Conservation (phyloP, 2,888 invertebrate genomes). For the Tanypteryx hageni region DNA sequence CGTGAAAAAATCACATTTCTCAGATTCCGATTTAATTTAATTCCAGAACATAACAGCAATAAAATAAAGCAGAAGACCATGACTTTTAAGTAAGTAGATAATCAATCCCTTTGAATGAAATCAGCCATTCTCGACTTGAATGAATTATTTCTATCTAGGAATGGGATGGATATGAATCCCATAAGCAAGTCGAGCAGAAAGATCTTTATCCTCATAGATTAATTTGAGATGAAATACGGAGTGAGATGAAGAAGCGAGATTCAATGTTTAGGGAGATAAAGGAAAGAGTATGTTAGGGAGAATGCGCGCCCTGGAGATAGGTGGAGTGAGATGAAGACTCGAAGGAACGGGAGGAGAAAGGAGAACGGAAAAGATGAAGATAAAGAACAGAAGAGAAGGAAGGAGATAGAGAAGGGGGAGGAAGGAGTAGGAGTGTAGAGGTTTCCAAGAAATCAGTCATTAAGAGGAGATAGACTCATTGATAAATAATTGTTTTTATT, state of each 20-base stretch:
- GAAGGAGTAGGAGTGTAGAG: not conserved
- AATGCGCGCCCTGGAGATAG: not conserved
- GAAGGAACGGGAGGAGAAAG: no score
- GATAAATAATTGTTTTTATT: no score
- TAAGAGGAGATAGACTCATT: no score
- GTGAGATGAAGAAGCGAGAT: constrained; percentile 21
- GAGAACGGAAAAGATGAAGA: not conserved
- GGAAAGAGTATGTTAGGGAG: not conserved
- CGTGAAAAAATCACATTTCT: not conserved
- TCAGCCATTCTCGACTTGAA: not conserved
- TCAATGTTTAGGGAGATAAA: not conserved
- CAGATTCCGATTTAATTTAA: not conserved
- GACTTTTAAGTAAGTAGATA: not conserved
- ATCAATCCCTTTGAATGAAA: not conserved
- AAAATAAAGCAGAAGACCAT: not conserved
- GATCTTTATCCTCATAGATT: not conserved
- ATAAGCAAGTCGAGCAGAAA: not conserved
- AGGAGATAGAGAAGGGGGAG: not conserved
- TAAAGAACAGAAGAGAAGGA: not conserved
- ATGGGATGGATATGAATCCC: not conserved
- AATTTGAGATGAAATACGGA: not conserved
- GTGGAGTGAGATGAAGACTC: no score
- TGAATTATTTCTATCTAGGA: not conserved
- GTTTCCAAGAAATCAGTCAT: no score
- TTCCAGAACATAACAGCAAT: not conserved